Percentiles rank a stretch among this genome's conserved stretches.
Evolutionary conservation across 2,888 invertebrate genomes (phyloP).

Genomic region (Sarcophaga variegata): DNA sequence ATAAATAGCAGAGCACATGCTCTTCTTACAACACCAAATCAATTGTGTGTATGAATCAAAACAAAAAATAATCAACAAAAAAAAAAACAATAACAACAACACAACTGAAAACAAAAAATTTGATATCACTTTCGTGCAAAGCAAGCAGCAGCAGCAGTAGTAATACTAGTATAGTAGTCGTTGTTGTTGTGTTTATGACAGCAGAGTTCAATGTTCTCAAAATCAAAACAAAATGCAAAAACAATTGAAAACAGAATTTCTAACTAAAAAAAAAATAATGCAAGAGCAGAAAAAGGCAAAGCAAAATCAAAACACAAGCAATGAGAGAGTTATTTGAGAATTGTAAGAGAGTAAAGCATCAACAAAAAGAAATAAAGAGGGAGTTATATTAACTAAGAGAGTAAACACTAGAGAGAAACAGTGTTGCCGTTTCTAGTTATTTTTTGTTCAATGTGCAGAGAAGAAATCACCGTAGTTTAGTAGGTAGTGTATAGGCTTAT

Average conservation of each 20-base stretch:
- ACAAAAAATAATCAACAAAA: conserved; percentile 17
- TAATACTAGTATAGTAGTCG: conserved; percentile 39
- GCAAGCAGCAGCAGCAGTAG: not conserved
- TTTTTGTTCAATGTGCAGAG: no score
- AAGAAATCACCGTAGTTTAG: no score
- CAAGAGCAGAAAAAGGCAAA: not conserved
- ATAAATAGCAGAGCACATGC: conserved; percentile 6
- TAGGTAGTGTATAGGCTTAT: no score
- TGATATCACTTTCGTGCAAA: conserved; percentile 66
- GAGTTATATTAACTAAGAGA: no score
- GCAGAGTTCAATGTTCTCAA: conserved; percentile 67
- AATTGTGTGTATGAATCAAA: conserved; percentile 36
- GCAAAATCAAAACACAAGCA: not conserved
- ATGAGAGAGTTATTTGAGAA: no score
- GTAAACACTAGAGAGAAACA: no score
- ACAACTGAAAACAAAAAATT: conserved; percentile 32
- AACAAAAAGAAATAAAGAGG: no score
- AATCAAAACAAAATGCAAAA: conserved; percentile 67
- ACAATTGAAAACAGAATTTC: conserved; percentile 61
- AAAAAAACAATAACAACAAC: conserved; percentile 14
- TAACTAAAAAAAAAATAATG: conserved; percentile 34
- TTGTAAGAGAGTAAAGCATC: no score
- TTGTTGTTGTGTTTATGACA: conserved; percentile 55
- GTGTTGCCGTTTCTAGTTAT: no score
- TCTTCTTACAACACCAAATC: conserved; percentile 18